phyloP scores from a whole-genome alignment of 2,888 invertebrate genomes.

The Mantis religiosa region DNA sequence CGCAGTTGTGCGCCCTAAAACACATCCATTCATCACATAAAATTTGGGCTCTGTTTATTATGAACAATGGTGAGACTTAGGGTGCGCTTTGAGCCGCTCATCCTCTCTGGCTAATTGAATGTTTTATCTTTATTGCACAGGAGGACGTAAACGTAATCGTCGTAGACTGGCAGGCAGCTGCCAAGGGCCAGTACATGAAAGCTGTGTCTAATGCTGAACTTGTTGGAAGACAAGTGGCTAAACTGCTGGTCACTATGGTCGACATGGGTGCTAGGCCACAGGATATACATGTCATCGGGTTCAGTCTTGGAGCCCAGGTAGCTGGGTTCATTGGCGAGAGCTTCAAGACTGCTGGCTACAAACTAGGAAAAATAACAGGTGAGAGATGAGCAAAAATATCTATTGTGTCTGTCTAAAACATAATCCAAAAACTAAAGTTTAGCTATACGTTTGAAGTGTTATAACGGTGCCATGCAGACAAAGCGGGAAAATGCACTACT shows the following conservation, averaged over 20 bases:
- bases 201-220: constrained; percentile 59
- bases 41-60: no score
- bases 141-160: constrained; percentile 53
- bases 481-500: no score
- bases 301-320: constrained; percentile 59
- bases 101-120: no score
- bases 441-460: no score
- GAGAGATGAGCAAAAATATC: not conserved
- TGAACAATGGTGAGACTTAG: no score
- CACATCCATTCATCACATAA: no score
- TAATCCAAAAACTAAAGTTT: no score
- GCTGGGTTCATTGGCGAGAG: constrained; percentile 56
- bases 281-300: constrained; percentile 53
- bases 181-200: constrained; percentile 50
- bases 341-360: constrained; percentile 45
- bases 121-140: constrained; percentile 40
- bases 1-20: no score
- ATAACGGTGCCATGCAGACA: no score
- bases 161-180: constrained; percentile 56
- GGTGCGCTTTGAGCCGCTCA: no score
- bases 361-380: constrained; percentile 57
- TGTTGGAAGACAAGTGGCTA: constrained; percentile 54
- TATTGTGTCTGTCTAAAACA: no score
- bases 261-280: constrained; percentile 45
- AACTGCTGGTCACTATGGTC: constrained; percentile 49